Evolutionary conservation across 1,140 invertebrate genomes (phyloP).

Genomic region (Solenopsis invicta): DNA sequence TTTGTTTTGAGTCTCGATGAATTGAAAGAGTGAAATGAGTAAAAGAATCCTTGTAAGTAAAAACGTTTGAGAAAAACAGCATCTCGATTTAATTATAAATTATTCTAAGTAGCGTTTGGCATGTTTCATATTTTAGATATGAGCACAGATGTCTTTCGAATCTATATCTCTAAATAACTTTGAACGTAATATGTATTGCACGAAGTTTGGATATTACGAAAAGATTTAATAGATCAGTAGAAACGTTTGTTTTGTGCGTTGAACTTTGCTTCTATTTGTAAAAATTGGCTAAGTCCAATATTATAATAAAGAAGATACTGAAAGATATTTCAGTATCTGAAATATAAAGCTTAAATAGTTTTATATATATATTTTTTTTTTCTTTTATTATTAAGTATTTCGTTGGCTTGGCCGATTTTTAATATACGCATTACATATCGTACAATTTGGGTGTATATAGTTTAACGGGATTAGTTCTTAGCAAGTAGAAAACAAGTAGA

Average conservation of each 20-base stretch:
- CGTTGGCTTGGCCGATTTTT: constrained; percentile 50
- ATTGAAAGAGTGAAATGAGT: background rate
- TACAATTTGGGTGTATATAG: constrained; percentile 18
- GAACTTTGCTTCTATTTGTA: constrained; percentile 53
- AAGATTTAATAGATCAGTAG: constrained; percentile 15
- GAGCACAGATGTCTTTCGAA: constrained; percentile 16
- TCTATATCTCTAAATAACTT: constrained; percentile 31
- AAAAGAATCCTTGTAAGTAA: constrained; percentile 1
- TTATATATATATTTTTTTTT: no score
- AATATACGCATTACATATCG: constrained; percentile 25
- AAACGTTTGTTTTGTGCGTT: constrained; percentile 14
- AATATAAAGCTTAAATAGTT: constrained; percentile 21
- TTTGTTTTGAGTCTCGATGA: background rate
- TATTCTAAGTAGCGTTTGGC: constrained; percentile 1
- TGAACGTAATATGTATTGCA: constrained; percentile 13
- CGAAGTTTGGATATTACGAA: background rate
- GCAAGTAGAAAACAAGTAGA: background rate
- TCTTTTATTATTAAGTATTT: background rate
- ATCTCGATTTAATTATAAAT: background rate
- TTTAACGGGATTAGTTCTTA: constrained; percentile 24
- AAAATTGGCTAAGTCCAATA: constrained; percentile 51
- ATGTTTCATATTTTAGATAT: constrained; percentile 1
- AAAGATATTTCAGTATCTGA: background rate
- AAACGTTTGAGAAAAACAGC: constrained; percentile 2
- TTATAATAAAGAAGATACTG: background rate